Evolutionary conservation across 1,140 invertebrate species (phyloP), one percentile per base, ranked within the genome.

Genomic region (Uloborus diversus): DNA sequence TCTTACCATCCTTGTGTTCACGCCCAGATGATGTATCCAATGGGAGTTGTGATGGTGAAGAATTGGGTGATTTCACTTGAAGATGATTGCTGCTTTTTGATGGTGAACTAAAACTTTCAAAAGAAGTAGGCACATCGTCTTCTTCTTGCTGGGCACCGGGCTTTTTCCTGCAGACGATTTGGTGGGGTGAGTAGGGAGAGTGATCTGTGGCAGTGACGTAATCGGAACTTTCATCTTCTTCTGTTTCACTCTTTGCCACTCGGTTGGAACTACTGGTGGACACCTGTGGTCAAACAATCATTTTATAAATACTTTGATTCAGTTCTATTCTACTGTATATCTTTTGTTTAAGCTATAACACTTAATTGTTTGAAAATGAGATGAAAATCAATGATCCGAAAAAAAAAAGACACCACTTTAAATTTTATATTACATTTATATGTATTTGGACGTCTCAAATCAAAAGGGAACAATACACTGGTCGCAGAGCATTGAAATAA

Each of bases 151-250:
- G 28, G 47, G 23, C 61, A 20, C 65, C 66, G n/a, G 23, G 42
- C 14, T 35, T 13, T 14, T 25, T 79, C 71, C 13, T 75, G 76
- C 56, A 64, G 69, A 20, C 85, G 84, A 70, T 87, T 87, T 59
- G 84, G 86, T 47, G 94, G 93, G 84, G 94, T 94, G 81, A 83
- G 37, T 82, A 83, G 9, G 82, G 81, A 30, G 83, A 83, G 13
- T 87, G 86, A 57, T 88, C 88, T 59, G 86, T 88, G 23, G 94
- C 94, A 84, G 94, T 95, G 79, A 94, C 91, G 86, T 95, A 96
- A 85, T 95, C 94, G 85, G 94, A 95, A 28, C 92, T 93, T 23
- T 93, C 93, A 87, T 95, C 93, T 9, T 93, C 94, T 25, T 81
- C 73, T n/a, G 64, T 78, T 32, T 78, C 73, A 49, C 93, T 89